Conservation (phyloP, 2,113 vertebrate genomes). For the Asarcornis scutulata region DNA sequence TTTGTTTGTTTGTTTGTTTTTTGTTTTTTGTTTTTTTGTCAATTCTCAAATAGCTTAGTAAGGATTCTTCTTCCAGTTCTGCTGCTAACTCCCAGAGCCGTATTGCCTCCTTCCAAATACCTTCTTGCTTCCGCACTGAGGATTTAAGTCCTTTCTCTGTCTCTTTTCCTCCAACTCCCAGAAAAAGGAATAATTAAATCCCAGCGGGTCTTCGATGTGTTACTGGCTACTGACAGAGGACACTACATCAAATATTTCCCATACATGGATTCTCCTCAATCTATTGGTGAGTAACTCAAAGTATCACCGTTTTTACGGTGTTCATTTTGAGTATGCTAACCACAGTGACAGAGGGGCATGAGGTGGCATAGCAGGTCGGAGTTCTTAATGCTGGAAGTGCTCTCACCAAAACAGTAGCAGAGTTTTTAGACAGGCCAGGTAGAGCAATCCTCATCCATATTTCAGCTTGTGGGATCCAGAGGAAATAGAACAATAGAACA, state of each 20-base stretch:
- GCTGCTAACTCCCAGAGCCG: rapidly evolving
- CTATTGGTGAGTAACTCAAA: conserved; percentile 79
- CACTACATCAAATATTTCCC: conserved; percentile 85
- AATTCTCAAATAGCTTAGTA: neutral
- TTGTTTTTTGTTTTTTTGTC: neutral
- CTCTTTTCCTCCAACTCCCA: conserved; percentile 42
- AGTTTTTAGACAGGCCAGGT: neutral
- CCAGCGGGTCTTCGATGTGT: conserved; percentile 83
- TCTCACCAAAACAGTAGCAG: neutral
- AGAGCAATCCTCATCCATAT: rapidly evolving
- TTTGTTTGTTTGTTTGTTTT: neutral
- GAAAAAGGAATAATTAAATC: conserved; percentile 88
- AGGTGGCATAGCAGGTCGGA: rapidly evolving
- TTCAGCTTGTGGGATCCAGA: neutral
- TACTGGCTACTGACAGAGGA: conserved; percentile 87
- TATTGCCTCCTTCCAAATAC: too few species aligned
- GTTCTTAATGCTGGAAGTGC: rapidly evolving
- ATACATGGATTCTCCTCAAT: conserved; percentile 89
- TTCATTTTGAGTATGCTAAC: rapidly evolving
- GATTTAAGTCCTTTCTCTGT: neutral
- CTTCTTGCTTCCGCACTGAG: neutral
- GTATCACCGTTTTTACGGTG: rapidly evolving
- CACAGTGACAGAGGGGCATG: rapidly evolving
- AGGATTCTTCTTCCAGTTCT: neutral
- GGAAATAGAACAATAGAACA: neutral